Percentiles rank a stretch among this genome's conserved stretches.
These are phyloP conservation scores for Diploptera punctata DNA, from an alignment of 2,888 invertebrate species.

Conservation along the genomic window DNA sequence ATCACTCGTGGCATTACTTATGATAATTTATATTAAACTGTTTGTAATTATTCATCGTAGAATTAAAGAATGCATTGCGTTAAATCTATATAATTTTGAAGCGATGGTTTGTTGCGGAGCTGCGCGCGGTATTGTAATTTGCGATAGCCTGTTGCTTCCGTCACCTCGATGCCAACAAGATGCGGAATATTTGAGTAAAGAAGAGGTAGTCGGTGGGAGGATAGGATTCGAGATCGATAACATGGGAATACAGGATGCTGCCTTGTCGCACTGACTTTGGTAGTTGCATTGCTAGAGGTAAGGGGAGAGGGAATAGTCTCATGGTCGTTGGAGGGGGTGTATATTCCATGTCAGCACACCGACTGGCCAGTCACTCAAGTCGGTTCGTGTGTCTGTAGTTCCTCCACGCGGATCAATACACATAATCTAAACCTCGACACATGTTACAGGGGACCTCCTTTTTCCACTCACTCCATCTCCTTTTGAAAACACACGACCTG, in stretches of 20 bases:
- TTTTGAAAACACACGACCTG: too few species aligned
- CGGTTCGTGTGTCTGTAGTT: background rate
- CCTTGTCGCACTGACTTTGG: background rate
- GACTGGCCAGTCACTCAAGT: background rate
- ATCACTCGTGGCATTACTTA: too few species aligned
- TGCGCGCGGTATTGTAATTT: too few species aligned
- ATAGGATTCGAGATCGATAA: slow-evolving; percentile 29
- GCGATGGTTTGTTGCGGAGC: too few species aligned
- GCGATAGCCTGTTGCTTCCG: too few species aligned
- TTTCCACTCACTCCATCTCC: too few species aligned
- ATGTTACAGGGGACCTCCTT: background rate
- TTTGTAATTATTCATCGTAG: too few species aligned
- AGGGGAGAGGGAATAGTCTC: background rate
- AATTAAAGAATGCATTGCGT: too few species aligned
- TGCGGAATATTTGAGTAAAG: too few species aligned
- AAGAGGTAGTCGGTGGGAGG: background rate
- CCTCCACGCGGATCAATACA: slow-evolving; percentile 34
- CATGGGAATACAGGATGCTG: slow-evolving; percentile 21
- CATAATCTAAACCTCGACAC: slow-evolving; percentile 35
- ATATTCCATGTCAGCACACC: background rate
- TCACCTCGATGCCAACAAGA: too few species aligned
- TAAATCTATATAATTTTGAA: too few species aligned
- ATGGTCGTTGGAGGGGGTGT: background rate
- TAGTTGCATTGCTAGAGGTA: background rate
- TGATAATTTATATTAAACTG: too few species aligned